These are phyloP conservation scores for Hylaea fasciaria DNA, from an alignment of 2,888 invertebrate species.

Conservation along the genomic window DNA sequence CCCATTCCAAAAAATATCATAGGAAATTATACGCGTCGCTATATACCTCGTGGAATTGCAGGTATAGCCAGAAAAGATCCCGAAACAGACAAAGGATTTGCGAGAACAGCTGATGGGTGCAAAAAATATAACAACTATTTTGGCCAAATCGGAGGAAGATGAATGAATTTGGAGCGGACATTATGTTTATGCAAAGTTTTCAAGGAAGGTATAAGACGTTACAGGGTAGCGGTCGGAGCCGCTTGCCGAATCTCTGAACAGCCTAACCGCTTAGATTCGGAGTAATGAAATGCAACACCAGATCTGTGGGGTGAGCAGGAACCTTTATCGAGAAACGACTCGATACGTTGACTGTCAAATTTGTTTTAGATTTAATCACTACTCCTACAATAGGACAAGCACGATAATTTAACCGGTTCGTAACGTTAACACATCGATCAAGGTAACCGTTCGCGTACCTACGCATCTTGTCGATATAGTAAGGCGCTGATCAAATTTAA, in stretches of 20 bases:
- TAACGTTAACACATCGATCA: no score
- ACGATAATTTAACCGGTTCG: no score
- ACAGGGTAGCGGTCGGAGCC: conserved; percentile 15
- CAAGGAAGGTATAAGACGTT: conserved; percentile 10
- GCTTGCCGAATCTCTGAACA: conserved; percentile 40
- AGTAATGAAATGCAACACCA: conserved; percentile 56
- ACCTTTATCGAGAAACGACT: no score
- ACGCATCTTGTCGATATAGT: no score
- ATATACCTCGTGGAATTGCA: conserved; percentile 31
- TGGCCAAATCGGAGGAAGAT: conserved; percentile 36
- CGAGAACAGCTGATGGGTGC: conserved; percentile 42
- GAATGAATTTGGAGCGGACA: conserved; percentile 24
- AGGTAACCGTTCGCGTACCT: no score
- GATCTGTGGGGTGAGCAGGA: no score
- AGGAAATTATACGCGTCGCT: conserved; percentile 35
- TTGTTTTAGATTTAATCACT: no score
- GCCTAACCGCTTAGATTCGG: conserved; percentile 36
- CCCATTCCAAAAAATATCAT: conserved; percentile 31
- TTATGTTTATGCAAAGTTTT: conserved; percentile 24
- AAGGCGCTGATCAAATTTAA: no score
- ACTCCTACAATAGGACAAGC: no score
- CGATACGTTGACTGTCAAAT: no score
- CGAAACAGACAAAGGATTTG: conserved; percentile 36
- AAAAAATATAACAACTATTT: conserved; percentile 40
- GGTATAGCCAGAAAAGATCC: conserved; percentile 34